phyloP scores from a whole-genome alignment of 2,113 vertebrate genomes.

The Cavia porcellus region DNA sequence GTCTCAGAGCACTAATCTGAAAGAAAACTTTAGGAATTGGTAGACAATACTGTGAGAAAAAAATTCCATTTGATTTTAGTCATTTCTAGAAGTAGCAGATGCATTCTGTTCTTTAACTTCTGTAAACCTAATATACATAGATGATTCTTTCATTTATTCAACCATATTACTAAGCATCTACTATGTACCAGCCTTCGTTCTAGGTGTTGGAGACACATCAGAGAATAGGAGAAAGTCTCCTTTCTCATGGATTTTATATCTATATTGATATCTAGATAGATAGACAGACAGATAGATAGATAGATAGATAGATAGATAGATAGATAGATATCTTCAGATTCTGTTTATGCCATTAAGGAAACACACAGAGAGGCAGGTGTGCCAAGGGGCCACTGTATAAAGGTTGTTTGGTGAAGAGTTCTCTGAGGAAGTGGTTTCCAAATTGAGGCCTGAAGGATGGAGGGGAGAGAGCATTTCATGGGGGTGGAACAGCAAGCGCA shows the following conservation, averaged over 20 bases:
- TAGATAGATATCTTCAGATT: background rate
- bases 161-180: constrained; percentile 8
- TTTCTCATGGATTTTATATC: background rate
- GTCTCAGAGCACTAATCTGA: background rate
- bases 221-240: background rate
- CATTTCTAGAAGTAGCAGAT: constrained; percentile 27
- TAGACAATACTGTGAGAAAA: background rate
- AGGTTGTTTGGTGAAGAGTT: background rate
- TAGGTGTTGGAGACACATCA: background rate
- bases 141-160: background rate
- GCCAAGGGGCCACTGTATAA: background rate
- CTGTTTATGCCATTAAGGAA: background rate
- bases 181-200: background rate
- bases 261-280: background rate
- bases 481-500: background rate
- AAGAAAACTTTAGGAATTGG: background rate
- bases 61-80: constrained; percentile 13
- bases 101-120: background rate
- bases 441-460: background rate
- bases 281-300: too few relatives aligned
- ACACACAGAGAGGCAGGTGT: background rate
- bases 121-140: background rate
- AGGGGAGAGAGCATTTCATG: background rate
- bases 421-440: background rate
- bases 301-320: too few relatives aligned